Conservation (phyloP, 2,888 invertebrate genomes). For the Helicoverpa assulta region DNA sequence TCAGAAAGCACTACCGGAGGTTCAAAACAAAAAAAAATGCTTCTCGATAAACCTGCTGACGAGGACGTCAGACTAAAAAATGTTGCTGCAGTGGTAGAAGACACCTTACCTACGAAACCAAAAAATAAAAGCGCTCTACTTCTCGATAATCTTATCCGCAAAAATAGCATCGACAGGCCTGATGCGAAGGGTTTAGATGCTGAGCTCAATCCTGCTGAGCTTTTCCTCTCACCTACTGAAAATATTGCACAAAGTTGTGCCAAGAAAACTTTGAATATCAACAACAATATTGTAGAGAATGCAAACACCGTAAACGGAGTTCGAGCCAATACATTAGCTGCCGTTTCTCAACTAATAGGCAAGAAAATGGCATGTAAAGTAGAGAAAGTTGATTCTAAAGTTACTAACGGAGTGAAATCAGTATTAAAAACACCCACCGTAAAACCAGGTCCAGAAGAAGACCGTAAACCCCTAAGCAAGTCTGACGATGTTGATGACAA, state of each 20-base stretch:
- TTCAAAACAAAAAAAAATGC: constrained; percentile 76
- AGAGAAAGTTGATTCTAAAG: constrained; percentile 83
- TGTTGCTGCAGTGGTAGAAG: constrained; percentile 70
- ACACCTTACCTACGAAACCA: constrained; percentile 74
- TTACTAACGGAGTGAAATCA: constrained; percentile 81
- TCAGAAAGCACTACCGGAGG: constrained; percentile 69
- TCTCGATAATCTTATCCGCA: constrained; percentile 89
- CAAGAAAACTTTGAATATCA: constrained; percentile 86
- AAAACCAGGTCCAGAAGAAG: constrained; percentile 73
- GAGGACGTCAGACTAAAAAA: constrained; percentile 77
- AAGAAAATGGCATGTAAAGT: constrained; percentile 85
- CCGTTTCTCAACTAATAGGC: constrained; percentile 82
- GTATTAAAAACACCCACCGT: constrained; percentile 82
- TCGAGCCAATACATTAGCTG: constrained; percentile 80
- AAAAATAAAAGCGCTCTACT: constrained; percentile 87
- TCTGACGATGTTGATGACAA: constrained; percentile 62
- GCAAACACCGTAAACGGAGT: constrained; percentile 76
- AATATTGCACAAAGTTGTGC: constrained; percentile 77
- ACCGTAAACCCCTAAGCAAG: constrained; percentile 64
- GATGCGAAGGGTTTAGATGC: constrained; percentile 82
- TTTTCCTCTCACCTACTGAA: constrained; percentile 84
- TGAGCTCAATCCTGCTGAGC: constrained; percentile 84
- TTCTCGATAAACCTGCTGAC: constrained; percentile 73
- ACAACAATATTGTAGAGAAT: constrained; percentile 86
- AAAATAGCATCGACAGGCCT: constrained; percentile 90